Evolutionary conservation across 2,888 invertebrate genomes (phyloP).

Genomic region (Zaprionus lineosus): DNA sequence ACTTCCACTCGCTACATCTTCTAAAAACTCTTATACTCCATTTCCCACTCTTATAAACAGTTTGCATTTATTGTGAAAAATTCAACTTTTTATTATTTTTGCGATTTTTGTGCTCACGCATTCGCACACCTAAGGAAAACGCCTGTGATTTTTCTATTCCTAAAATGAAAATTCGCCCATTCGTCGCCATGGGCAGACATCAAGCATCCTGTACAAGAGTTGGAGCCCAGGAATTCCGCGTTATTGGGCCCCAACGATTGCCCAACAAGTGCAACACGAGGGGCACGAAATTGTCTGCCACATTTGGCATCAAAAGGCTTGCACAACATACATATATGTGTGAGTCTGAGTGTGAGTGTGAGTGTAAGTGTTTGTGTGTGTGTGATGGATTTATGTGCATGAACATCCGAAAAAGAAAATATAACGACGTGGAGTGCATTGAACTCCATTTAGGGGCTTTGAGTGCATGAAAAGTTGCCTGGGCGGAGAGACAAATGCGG

Average conservation of each 20-base stretch:
- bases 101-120: no score
- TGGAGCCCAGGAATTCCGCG: background rate
- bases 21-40: no score
- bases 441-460: conserved; percentile 9
- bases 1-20: no score
- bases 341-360: background rate
- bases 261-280: conserved; percentile 27
- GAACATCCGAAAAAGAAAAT: conserved; percentile 18
- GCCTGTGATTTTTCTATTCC: no score
- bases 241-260: conserved; percentile 31
- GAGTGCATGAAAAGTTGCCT: conserved; percentile 21
- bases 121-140: no score
- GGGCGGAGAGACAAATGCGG: conserved; percentile 8
- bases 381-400: background rate
- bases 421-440: conserved; percentile 23
- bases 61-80: no score
- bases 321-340: conserved; percentile 32
- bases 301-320: conserved; percentile 47
- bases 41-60: no score
- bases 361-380: conserved; percentile 2
- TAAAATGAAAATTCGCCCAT: no score
- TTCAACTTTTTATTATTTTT: no score
- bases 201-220: conserved; percentile 13
- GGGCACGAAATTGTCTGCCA: conserved; percentile 30
- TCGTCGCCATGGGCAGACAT: no score